Percentiles rank a stretch among this genome's conserved stretches.
phyloP scores from a whole-genome alignment of 2,797 vertebrate species.

The Girardinus metallicus region DNA sequence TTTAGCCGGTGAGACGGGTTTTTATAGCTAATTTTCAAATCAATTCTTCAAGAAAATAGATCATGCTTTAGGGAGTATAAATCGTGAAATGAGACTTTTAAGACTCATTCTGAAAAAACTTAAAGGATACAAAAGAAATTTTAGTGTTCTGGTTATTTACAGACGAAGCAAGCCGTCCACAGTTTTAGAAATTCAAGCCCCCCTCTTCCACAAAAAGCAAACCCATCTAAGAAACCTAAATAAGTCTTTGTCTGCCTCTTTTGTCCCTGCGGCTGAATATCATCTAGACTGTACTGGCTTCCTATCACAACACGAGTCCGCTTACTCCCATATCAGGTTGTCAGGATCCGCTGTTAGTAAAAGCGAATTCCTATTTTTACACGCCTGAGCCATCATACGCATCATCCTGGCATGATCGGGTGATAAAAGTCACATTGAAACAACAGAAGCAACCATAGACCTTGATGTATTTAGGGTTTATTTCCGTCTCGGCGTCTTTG shows the following conservation, averaged over 20 bases:
- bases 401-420: constrained; percentile 44
- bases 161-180: background rate
- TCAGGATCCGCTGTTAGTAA: constrained; percentile 49
- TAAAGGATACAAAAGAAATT: background rate
- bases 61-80: background rate
- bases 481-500: constrained; percentile 43
- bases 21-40: background rate
- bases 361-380: constrained; percentile 64
- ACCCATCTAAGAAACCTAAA: constrained; percentile 4
- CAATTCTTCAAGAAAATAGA: background rate
- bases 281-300: constrained; percentile 47
- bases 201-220: background rate
- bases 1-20: background rate
- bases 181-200: background rate
- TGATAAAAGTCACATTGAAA: constrained; percentile 75
- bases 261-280: constrained; percentile 16
- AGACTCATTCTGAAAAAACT: background rate
- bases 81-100: background rate
- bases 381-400: constrained; percentile 40
- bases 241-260: background rate
- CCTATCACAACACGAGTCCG: constrained; percentile 50
- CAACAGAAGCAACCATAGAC: constrained; percentile 61
- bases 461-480: constrained; percentile 58
- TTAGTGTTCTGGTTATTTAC: background rate
- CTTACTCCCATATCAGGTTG: constrained; percentile 41